These are phyloP conservation scores for Trogon melanurus DNA, from an alignment of 2,113 vertebrate species.

Conservation along the genomic window DNA sequence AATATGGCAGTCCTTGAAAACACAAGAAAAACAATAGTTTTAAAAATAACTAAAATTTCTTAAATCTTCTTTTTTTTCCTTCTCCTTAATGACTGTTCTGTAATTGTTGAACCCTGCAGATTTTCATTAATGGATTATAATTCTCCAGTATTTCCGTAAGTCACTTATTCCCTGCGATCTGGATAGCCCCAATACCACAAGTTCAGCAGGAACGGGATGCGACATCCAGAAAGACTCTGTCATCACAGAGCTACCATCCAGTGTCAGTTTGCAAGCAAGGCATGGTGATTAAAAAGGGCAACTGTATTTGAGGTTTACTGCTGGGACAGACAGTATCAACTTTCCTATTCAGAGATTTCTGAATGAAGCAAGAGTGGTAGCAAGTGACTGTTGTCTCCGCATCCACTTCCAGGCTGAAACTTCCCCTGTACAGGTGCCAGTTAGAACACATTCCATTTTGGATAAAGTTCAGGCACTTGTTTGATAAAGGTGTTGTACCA, in stretches of 20 bases:
- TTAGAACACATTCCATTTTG: neutral
- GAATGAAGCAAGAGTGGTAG: neutral
- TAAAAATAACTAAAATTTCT: neutral
- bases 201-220: neutral
- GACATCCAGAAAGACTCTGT: neutral
- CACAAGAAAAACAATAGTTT: neutral
- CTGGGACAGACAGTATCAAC: neutral
- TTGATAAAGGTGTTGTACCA: neutral
- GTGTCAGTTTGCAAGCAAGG: neutral
- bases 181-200: fast-evolving
- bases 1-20: neutral
- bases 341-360: neutral
- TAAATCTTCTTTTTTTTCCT: neutral
- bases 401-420: neutral
- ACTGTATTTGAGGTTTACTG: neutral
- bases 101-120: neutral
- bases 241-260: neutral
- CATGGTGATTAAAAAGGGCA: fast-evolving
- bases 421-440: neutral
- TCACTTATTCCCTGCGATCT: neutral
- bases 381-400: neutral
- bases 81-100: neutral
- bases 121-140: neutral
- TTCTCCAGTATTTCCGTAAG: neutral
- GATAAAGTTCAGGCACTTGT: neutral